Base-by-base conservation (phyloP, 2,113 vertebrate genomes). In the Hyla sarda region DNA sequence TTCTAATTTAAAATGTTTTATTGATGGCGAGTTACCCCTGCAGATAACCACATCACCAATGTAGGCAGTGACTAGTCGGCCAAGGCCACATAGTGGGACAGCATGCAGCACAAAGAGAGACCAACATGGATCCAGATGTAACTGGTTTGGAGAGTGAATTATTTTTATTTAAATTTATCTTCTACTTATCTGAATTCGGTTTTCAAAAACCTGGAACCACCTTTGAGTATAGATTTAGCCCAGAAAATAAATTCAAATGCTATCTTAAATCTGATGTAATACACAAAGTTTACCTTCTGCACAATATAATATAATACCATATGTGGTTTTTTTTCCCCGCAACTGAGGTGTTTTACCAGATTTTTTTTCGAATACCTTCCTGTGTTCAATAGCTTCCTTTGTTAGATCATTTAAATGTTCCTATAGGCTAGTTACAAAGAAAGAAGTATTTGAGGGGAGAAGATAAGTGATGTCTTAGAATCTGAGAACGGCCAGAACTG, bases 381-480 rank as follows among this genome's bases (percentile, higher is more conserved):
- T 82, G 37, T 82, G 32, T 12, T 79, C n/a, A 19, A 17, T 5
- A 71, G 45, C 13, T 50, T 50, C 34, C 23, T 78, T 41, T 82
- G 45, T 86, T 69, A 65, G 12, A 65, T 0, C 0, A 86, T 81
- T n/a, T 85, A 52, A 56, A 86, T 13, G 60, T 41, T 83, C 34
- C 52, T 82, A 30, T 1, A 12, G 87, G 74, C 85, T 76, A 13
- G 48, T 52, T 82, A 60, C 19, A 50, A 81, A 76, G 84, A 48
- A 82, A 73, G 41, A 72, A 77, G 69, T 52, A 32, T 50, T 69
- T 76, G 11, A 17, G 56, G 34, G 25, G 25, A 62, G 58, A 77
- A 77, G 56, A 67, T 65, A 67, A 85, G 83, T 65, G 52, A 60
- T 74, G 82, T 58, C 9, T 84, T 28, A 56, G 71, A 71, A 71